These are phyloP conservation scores for Oceanodroma leucorhoa DNA, from an alignment of 2,797 vertebrate genomes.

Conservation along the genomic window DNA sequence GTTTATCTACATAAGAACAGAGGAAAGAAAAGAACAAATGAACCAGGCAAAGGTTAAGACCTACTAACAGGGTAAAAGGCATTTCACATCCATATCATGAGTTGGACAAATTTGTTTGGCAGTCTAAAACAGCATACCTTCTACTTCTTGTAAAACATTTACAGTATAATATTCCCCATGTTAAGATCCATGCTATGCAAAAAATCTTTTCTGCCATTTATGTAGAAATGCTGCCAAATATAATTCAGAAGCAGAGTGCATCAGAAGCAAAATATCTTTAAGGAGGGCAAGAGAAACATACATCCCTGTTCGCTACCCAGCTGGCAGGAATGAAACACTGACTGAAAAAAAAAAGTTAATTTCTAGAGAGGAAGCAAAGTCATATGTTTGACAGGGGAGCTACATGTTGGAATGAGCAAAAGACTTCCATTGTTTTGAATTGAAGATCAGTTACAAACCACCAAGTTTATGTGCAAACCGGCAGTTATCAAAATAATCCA, in stretches of 20 bases:
- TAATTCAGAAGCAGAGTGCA: background rate
- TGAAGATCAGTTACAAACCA: background rate
- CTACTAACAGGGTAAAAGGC: background rate
- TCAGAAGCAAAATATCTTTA: background rate
- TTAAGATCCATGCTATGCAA: background rate
- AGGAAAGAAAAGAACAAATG: background rate
- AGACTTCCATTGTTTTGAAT: background rate
- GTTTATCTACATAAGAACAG: background rate
- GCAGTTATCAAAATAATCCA: background rate
- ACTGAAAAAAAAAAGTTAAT: background rate
- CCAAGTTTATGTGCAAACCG: background rate
- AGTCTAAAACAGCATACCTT: background rate
- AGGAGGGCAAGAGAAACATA: background rate
- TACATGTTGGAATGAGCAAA: background rate
- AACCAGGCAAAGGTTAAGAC: background rate
- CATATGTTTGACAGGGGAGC: background rate
- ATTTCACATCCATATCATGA: background rate
- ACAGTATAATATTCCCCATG: background rate
- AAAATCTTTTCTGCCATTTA: background rate
- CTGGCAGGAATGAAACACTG: background rate
- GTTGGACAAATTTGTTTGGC: background rate
- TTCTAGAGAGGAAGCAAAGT: background rate
- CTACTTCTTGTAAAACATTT: background rate
- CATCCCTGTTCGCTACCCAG: background rate
- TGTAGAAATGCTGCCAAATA: background rate